A percentile compares a stretch with the other conserved stretches of the same genome.
Conservation (phyloP, 2,113 vertebrate species). For the Struthidea cinerea region DNA sequence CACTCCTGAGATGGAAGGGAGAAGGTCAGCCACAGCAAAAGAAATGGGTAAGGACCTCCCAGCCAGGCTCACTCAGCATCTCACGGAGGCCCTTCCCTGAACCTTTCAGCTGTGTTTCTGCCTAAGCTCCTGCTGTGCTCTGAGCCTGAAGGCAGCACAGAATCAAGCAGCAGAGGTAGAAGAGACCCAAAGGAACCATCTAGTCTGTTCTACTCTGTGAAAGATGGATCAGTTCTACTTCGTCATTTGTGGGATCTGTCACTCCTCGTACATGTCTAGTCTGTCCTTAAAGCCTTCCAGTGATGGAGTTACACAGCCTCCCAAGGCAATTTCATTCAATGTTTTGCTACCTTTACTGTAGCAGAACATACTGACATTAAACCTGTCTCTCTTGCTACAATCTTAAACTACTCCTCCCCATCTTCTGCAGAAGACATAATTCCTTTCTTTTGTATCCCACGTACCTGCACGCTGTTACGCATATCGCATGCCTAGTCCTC, state of each 20-base stretch:
- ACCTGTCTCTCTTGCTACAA: neutral
- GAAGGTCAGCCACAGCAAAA: neutral
- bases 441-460: neutral
- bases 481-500: neutral
- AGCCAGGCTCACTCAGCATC: neutral
- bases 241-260: slow-evolving; percentile 7
- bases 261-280: neutral
- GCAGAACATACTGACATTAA: neutral
- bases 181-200: neutral
- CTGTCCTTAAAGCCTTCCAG: neutral
- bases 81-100: neutral
- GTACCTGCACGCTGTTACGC: neutral
- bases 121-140: neutral
- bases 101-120: neutral
- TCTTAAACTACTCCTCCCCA: neutral
- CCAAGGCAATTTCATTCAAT: neutral
- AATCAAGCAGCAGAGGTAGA: neutral
- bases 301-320: neutral
- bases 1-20: neutral
- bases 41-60: neutral
- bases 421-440: neutral
- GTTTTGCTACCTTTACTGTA: neutral
- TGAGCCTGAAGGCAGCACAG: neutral
- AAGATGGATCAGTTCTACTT: neutral
- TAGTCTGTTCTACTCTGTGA: neutral